phyloP scores from a whole-genome alignment of 2,888 invertebrate genomes.

The Aporophyla nigra region DNA sequence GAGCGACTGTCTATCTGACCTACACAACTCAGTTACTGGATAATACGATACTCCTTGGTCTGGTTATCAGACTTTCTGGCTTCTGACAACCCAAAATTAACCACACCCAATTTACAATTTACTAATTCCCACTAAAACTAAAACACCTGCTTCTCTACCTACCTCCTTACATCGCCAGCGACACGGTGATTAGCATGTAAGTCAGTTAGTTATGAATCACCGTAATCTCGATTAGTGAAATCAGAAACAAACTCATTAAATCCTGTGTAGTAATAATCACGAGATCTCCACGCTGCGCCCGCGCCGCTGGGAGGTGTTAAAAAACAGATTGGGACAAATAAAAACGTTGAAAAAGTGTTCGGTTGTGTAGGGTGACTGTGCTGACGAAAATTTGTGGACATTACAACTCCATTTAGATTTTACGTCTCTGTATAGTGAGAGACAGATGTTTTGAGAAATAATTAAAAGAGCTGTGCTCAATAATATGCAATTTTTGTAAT shows the following conservation, averaged over 20 bases:
- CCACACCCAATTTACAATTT: too few relatives aligned
- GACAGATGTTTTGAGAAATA: too few relatives aligned
- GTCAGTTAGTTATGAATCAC: constrained; percentile 62
- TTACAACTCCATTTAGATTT: too few relatives aligned
- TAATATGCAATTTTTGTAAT: too few relatives aligned
- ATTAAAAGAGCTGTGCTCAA: too few relatives aligned
- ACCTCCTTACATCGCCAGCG: neutral
- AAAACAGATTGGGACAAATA: constrained; percentile 76
- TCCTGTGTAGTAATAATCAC: constrained; percentile 69
- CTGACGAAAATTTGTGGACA: neutral
- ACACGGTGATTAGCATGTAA: constrained; percentile 54
- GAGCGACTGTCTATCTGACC: too few relatives aligned
- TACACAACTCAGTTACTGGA: too few relatives aligned
- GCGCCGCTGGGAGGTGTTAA: constrained; percentile 75
- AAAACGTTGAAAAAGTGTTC: constrained; percentile 67
- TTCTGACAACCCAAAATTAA: too few relatives aligned
- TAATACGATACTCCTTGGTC: too few relatives aligned
- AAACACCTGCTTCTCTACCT: neutral
- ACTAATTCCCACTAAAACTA: neutral
- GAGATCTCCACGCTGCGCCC: constrained; percentile 53
- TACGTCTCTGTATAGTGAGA: too few relatives aligned
- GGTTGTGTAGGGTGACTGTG: constrained; percentile 62
- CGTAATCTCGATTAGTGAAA: constrained; percentile 64
- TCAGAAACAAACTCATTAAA: constrained; percentile 74
- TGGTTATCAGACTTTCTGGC: too few relatives aligned